Evolutionary conservation across 53 echinoderm and acorn worm genomes (phyloP).

Genomic region (Glandiceps talaboti): DNA sequence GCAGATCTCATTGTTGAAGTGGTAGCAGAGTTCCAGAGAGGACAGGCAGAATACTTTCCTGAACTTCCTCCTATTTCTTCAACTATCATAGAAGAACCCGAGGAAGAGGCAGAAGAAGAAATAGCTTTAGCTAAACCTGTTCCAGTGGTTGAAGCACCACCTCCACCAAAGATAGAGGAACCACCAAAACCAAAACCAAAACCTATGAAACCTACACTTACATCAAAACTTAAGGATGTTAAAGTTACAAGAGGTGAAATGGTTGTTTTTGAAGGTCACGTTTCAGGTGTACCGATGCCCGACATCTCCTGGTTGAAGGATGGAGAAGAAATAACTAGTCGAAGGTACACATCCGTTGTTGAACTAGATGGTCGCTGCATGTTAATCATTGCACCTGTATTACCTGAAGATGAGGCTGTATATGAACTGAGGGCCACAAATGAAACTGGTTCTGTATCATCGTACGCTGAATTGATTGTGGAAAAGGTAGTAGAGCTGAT

Average conservation of each 20-base stretch:
- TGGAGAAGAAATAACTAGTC: constrained; percentile 47
- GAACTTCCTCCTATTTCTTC: constrained; percentile 47
- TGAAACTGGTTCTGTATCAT: constrained; percentile 67
- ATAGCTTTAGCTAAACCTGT: background rate
- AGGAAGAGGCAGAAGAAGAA: constrained; percentile 35
- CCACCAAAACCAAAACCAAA: constrained; percentile 13
- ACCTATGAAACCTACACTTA: constrained; percentile 26
- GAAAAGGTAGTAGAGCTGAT: constrained; percentile 62
- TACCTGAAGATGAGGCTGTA: constrained; percentile 70
- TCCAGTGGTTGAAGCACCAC: constrained; percentile 1
- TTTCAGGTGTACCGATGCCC: constrained; percentile 65
- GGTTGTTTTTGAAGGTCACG: constrained; percentile 51
- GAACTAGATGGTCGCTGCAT: constrained; percentile 63
- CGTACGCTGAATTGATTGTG: constrained; percentile 72
- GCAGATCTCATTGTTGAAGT: constrained; percentile 79
- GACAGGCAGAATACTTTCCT: constrained; percentile 21
- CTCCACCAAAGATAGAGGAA: constrained; percentile 1
- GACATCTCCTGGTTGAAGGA: constrained; percentile 51
- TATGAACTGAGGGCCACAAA: constrained; percentile 85
- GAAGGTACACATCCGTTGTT: constrained; percentile 47
- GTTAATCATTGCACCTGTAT: constrained; percentile 64
- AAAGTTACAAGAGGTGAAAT: constrained; percentile 48
- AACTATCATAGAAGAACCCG: constrained; percentile 72
- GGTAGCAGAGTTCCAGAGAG: constrained; percentile 15
- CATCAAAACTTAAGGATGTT: constrained; percentile 44